phyloP scores from a whole-genome alignment of 2,113 vertebrate genomes.

The Pipra filicauda region DNA sequence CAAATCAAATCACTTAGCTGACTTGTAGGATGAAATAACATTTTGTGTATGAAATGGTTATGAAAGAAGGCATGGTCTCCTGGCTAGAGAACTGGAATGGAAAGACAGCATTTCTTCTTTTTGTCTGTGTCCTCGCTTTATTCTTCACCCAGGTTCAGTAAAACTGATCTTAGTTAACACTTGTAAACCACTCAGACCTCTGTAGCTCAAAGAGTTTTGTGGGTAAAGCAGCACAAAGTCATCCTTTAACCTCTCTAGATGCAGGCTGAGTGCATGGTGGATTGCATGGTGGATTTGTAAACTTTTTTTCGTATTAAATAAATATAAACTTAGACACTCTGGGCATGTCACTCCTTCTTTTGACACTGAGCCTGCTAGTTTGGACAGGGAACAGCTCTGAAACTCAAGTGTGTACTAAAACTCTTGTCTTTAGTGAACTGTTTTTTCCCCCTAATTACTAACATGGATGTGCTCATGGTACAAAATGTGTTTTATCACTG shows the following conservation, averaged over 20 bases:
- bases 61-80: not conserved
- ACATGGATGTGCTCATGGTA: not conserved
- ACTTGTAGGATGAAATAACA: not conserved
- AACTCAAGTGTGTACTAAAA: not conserved
- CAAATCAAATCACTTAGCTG: not conserved
- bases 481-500: not conserved
- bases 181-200: conserved; percentile 11
- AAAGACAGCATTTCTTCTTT: not conserved
- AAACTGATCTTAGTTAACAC: not conserved
- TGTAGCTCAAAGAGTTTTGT: conserved; percentile 9
- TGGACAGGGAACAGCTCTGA: not conserved
- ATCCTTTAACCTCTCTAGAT: not conserved
- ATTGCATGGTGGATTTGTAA: conserved; percentile 53
- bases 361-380: not conserved
- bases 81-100: not conserved
- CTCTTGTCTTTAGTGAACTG: not conserved
- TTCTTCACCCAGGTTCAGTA: not conserved
- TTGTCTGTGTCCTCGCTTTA: not conserved
- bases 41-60: not conserved
- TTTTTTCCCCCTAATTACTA: not conserved
- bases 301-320: not conserved
- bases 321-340: conserved; percentile 16
- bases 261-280: conserved; percentile 24
- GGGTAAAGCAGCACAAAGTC: not conserved
- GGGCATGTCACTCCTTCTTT: conserved; percentile 56